phyloP scores from a whole-genome alignment of 2,113 vertebrate genomes.

The Daubentonia madagascariensis region DNA sequence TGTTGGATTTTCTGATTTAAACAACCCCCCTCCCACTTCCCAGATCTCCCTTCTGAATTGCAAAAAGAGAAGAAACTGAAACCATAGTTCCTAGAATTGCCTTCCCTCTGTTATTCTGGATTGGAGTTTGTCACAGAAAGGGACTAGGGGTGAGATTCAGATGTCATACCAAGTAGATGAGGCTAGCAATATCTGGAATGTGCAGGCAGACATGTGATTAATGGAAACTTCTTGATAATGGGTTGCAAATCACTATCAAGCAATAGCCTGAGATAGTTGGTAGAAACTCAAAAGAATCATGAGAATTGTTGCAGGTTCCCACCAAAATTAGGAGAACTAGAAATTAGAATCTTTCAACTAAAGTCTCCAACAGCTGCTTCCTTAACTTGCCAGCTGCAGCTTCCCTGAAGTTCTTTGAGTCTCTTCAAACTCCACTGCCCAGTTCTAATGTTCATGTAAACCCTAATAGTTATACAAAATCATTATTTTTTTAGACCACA shows the following conservation, averaged over 20 bases:
- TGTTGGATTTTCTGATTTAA: background rate
- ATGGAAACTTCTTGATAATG: background rate
- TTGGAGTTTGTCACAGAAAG: background rate
- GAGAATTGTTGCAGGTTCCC: background rate
- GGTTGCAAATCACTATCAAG: background rate
- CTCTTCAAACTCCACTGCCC: background rate
- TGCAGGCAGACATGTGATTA: background rate
- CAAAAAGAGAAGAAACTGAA: background rate
- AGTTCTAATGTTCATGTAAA: background rate
- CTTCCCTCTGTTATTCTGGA: background rate
- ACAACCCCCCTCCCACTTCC: background rate
- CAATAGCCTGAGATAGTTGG: background rate
- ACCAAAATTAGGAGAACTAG: background rate
- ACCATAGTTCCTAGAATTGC: background rate
- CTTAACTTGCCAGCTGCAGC: background rate
- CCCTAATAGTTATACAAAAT: background rate
- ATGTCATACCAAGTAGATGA: background rate
- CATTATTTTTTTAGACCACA: background rate
- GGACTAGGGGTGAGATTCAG: background rate
- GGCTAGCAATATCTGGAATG: background rate
- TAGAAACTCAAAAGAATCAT: background rate
- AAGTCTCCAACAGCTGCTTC: background rate
- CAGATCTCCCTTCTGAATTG: background rate
- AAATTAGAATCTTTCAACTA: background rate
- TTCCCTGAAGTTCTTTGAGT: background rate